Evolutionary conservation across 2,888 invertebrate genomes (phyloP), one percentile per base, ranked within the genome.

Genomic region (Lithodes maja): DNA sequence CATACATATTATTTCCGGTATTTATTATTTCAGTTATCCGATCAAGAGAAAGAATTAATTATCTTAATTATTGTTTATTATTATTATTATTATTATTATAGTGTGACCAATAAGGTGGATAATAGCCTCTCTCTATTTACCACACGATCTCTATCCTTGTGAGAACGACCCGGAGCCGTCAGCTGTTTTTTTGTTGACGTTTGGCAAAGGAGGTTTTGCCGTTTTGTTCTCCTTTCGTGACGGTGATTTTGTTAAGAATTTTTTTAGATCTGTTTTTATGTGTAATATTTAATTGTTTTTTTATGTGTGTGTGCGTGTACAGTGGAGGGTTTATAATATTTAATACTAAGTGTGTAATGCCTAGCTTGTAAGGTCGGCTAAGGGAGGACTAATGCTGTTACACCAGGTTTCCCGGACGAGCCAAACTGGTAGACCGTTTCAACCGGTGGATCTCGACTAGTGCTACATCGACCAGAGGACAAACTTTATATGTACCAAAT

Each of bases 261-360:
- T 33, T 75, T 74, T 83, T 83, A 83, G 83, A 74, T 83, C 75
- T 75, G 75, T 83, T 75, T 75, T 71, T 17, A 75, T 49, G 81
- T 82, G 71, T 71, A 71, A 79, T 79, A 79, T 53, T 71, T 83
- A 50, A 55, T 69, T 69, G 33, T 75, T 71, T 75, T 83, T 54
- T 83, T n/a, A n/a, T n/a, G 54, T 83, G 83, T 71, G 15, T 83
- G 74, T 33, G 75, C 75, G 83, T 71, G 15, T 83, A 83, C 52
- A 83, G 74, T 69, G 52, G 83, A 74, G 54, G 7, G 54, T 75
- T 75, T 33, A 33, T 33, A 33, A 75, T 75, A 83, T 75, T 54
- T 83, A 75, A 83, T 33, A 74, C 75, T 68, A 3, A 33, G 3
- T 75, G 53, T 83, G 61, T 83, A 53, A 75, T 75, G 50, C 74